Evolutionary conservation across 1,140 invertebrate species (phyloP), one percentile per base, ranked within the genome.

Genomic region (Centruroides sculpturatus): DNA sequence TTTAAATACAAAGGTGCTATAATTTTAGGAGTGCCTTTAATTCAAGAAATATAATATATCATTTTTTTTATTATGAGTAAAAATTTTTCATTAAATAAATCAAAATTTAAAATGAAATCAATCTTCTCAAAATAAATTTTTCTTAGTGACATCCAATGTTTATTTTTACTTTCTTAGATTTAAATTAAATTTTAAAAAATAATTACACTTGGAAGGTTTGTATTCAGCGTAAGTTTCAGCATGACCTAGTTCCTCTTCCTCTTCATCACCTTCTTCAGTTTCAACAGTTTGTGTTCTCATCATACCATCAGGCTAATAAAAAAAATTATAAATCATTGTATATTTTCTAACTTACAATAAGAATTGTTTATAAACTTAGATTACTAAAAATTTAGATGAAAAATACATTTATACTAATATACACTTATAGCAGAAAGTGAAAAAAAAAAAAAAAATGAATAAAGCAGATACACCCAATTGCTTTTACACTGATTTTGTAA

Each of bases 221-320:
- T 99, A 99, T 70, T 98, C 92, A 34, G 91, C 85, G 72, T 98
- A 99, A 0, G 95, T 98, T 77, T 98, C 95, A 1, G 93, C 93
- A 46, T 96, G 90, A 13, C 92, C 92, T 80, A 98, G 86, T 69
- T 99, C 93, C 68, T 97, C 93, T 64, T 97, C 92, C 4, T 80
- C 78, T 50, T 76, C 76, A 11, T 83, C 87, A 69, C 92, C 89
- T 68, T 92, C 61, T 41, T 54, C 62, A n/a, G 58, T 51, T 46
- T 23, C 35, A 23, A 12, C 50, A 35, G 11, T n/a, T 57, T 5
- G n/a, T 11, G 52, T 12, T 51, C 36, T 63, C 61, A 36, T 47
- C 47, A 46, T 54, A 64, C 12, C 12, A n/a, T 53, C 54, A 64
- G 51, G 52, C 53, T 65, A 9, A 60, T 57, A 46, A 55, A 47